Evolutionary conservation across 2,797 vertebrate genomes (phyloP), one percentile per base, ranked within the genome.

Genomic region (Falco concolor): DNA sequence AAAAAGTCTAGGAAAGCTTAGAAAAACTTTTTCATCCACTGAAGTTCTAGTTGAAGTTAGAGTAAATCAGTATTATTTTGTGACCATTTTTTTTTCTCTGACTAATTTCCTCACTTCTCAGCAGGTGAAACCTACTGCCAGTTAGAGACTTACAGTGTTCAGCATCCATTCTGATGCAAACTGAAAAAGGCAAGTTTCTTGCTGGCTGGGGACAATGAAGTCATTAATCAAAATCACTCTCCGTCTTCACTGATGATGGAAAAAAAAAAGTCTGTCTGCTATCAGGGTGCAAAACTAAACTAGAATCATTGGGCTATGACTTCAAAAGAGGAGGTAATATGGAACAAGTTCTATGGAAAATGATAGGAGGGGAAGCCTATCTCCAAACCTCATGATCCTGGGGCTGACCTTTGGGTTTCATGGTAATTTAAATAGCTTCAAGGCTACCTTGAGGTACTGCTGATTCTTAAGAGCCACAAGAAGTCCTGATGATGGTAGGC

Each of bases 141-240:
- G 87, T 90, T 93, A 96, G 78, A 94, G 68, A 68, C 89, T 94
- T 84, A 80, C 14, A 75, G 82, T 89, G 90, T 94, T 96, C 93
- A 96, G 92, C 78, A 91, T 94, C 92, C 78, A 94, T 96, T 97
- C 95, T 96, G 94, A 97, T 96, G 95, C 88, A 97, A 96, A 96
- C 95, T 2, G 24, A 92, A 97, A 92, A 96, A 92, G 28, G 81
- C 63, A 94, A 82, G 94, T 82, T 59, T 97, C 94, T 97, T 97
- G 96, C 95, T 97, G 96, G 32, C 78, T 94, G 92, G 60, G 88
- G 95, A 96, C 95, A 96, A 97, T 96, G 95, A 90, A 96, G 81
- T 95, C 93, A 95, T 97, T 97, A 96, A 93, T 95, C 95, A 96
- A 97, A 97, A 97, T 96, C 93, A 92, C 89, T 83, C 56, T 91